Evolutionary conservation across 2,888 invertebrate species (phyloP), one percentile per base, ranked within the genome.

Genomic region (Rhaphigaster nebulosa): DNA sequence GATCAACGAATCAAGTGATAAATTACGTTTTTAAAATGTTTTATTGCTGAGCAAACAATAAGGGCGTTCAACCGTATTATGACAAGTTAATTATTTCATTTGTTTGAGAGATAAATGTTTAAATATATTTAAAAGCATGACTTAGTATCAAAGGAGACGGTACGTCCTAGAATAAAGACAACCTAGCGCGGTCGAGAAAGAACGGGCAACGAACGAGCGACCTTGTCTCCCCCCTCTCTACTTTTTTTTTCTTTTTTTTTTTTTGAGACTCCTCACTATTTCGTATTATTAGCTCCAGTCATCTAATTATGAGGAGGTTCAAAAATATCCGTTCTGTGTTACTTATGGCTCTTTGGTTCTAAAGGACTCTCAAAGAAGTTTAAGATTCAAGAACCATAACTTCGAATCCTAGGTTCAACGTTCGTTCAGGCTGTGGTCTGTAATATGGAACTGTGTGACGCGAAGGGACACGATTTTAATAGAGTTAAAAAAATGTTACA

Each of bases 191-290:
- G 41, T 80, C 13, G 34, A 4, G 70, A 34, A 34, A 13, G 15
- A n/a, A 50, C 84, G 84, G 84, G 84, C 84, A 84, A 84, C 84
- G 84, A 84, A 84, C 84, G 84, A 3, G 84, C 84, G 84, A 84
- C 84, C 84, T 84, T 84, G 84, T 6, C 45, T 84, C 18, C 0
- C 45, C n/a, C 2, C 8, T n/a, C 45, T n/a, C 84, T 20, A 38
- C 26, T 5, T n/a, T 29, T 15, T 65, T 29, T 65, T 65, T 29
- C 4, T 10, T 60, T 60, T 80, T 41, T 23, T 41, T 41, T 80
- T 80, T 80, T 26, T 26, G 26, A 13, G 41, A 84, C 84, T 84
- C 41, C 84, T 84, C 84, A 41, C 41, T 84, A n/a, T 84, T 84
- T 84, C 41, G 50, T 84, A 84, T 84, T 84, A 84, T 41, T 76